Evolutionary conservation across 2,888 invertebrate genomes (phyloP), one percentile per base, ranked within the genome.

Genomic region (Parnassius mnemosyne): DNA sequence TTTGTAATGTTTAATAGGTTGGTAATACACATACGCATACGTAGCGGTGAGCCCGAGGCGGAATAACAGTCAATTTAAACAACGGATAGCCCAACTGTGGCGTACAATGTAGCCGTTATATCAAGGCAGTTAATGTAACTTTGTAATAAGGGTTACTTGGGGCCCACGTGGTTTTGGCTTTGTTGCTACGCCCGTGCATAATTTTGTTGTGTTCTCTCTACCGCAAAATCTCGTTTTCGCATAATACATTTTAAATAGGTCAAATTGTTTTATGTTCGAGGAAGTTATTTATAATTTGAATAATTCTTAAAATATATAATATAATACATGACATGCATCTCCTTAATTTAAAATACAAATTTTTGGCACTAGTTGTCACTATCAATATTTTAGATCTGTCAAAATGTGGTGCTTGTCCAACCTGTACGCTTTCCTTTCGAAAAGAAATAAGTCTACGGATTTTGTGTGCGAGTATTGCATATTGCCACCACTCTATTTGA

Each of bases 91-190:
- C 66, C 69, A 68, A 67, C 68, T 70, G 70, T 73, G 68, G 64
- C 66, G 61, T 68, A 68, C 66, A 67, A 73, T 72, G 74, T 74
- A 71, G 66, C 68, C 65, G 60, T 62, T 76, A 75, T 76, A 76
- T 71, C 76, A 71, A 80, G 70, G 75, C 75, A 81, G 81, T 81
- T 83, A 83, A 81, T 81, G 80, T 84, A 85, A 88, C 86, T 87
- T 84, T 78, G 81, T 85, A 83, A 83, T 85, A 82, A 84, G 81
- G 84, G 83, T 80, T 81, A 77, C 75, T 76, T 71, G 67, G 63
- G 70, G 72, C 72, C 75, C 74, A 75, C 73, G 73, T 75, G 78
- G 77, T 73, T 72, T 63, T 73, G 74, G 76, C 79, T 78, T 78
- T 75, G 77, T 77, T 73, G 73, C 68, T 72, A 63, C 68, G 69